Percentiles rank a stretch among this genome's conserved stretches.
These are phyloP conservation scores for Cryptotis parvus DNA, from an alignment of 2,113 vertebrate genomes.

Conservation along the genomic window DNA sequence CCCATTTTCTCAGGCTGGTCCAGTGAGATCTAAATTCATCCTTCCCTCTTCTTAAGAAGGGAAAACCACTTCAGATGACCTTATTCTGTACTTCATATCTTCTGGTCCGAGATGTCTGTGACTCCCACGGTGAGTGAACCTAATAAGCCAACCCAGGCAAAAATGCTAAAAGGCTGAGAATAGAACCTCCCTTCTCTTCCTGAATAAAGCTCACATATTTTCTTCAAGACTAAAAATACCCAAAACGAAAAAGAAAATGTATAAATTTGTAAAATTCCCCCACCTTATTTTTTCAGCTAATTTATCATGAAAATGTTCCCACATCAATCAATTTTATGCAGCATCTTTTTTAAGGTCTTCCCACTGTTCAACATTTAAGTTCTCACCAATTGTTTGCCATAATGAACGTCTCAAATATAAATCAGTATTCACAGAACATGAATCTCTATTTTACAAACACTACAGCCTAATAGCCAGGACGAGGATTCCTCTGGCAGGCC, in stretches of 20 bases:
- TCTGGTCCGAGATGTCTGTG: background rate
- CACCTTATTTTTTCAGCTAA: conserved; percentile 53
- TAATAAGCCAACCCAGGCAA: background rate
- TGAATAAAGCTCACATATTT: conserved; percentile 64
- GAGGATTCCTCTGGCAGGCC: background rate
- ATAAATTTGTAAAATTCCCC: conserved; percentile 52
- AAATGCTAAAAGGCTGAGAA: conserved; percentile 34
- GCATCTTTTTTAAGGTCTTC: conserved; percentile 5
- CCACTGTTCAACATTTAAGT: background rate
- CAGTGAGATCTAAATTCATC: background rate
- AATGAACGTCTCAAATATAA: conserved; percentile 27
- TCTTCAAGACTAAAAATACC: conserved; percentile 63
- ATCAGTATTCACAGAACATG: background rate
- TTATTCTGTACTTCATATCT: background rate
- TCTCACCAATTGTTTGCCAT: conserved; percentile 24
- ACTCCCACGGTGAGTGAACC: conserved; percentile 1
- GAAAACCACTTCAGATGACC: background rate
- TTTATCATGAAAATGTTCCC: conserved; percentile 45
- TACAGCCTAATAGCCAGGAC: background rate
- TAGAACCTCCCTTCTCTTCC: conserved; percentile 28
- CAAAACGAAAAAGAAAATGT: conserved; percentile 64
- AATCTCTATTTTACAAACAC: conserved; percentile 14
- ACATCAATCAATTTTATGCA: conserved; percentile 39
- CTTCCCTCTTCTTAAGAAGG: background rate
- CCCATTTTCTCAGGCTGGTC: background rate